These are phyloP conservation scores for Drosophila neonasuta DNA, from an alignment of 2,888 invertebrate species.

Conservation along the genomic window DNA sequence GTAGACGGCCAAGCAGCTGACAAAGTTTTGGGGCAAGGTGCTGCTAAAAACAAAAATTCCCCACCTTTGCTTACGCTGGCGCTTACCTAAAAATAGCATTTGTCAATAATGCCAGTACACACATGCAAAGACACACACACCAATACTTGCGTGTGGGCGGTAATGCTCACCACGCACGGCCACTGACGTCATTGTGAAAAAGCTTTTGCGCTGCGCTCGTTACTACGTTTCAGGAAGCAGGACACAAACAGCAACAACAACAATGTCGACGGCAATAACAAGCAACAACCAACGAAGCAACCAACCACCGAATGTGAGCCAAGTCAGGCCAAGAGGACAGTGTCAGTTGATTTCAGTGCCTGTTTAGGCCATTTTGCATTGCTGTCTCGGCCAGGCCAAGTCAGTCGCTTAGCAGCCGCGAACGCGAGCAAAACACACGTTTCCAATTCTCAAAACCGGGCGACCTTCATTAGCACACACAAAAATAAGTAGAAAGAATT, in stretches of 20 bases:
- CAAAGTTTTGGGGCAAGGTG: conserved; percentile 48
- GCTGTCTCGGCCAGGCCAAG: conserved; percentile 49
- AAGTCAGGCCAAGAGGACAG: conserved; percentile 24
- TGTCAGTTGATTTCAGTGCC: conserved; percentile 28
- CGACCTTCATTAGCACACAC: conserved; percentile 43
- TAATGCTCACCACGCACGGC: conserved; percentile 53
- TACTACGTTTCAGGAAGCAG: conserved; percentile 71
- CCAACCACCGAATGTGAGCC: conserved; percentile 31
- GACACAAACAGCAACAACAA: conserved; percentile 56
- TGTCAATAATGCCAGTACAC: conserved; percentile 66
- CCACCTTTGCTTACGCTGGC: conserved; percentile 42
- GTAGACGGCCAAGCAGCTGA: conserved; percentile 37
- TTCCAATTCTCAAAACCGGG: conserved; percentile 19
- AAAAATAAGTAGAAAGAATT: conserved; percentile 12
- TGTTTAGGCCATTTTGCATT: conserved; percentile 64
- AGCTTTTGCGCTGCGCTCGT: conserved; percentile 64
- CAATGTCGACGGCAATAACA: conserved; percentile 3
- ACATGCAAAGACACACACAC: conserved; percentile 27
- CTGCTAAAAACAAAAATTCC: conserved; percentile 64
- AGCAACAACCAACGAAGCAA: not conserved
- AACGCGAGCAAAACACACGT: conserved; percentile 65
- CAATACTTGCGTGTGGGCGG: conserved; percentile 50
- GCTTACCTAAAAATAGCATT: conserved; percentile 68
- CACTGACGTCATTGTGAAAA: conserved; percentile 78
- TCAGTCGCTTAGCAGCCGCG: conserved; percentile 78